phyloP scores from a whole-genome alignment of 2,888 invertebrate species.

The Lysandra coridon region DNA sequence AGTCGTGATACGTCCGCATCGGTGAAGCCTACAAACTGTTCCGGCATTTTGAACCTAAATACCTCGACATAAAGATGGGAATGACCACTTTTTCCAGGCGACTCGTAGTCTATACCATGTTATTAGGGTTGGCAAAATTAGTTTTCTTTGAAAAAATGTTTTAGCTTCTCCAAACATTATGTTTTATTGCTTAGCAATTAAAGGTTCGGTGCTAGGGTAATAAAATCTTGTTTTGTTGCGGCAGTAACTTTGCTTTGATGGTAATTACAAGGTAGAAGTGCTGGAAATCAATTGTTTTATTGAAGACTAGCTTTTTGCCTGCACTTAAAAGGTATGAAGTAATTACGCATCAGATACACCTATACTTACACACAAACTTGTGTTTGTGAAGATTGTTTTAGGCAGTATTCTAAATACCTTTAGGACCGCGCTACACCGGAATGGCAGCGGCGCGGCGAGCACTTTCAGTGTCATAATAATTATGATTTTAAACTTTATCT shows the following conservation, averaged over 20 bases:
- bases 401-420: no score
- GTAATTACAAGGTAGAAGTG: neutral
- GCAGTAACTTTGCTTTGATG: neutral
- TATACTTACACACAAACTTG: no score
- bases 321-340: no score
- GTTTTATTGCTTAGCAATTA: conserved; percentile 5
- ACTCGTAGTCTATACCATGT: conserved; percentile 28
- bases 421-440: no score
- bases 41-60: conserved; percentile 22
- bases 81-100: conserved; percentile 20
- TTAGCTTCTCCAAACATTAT: neutral
- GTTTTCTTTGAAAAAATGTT: neutral
- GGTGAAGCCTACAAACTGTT: conserved; percentile 27
- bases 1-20: conserved; percentile 41
- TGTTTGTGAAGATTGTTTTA: no score
- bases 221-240: conserved; percentile 13
- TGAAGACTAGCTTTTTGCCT: neutral
- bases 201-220: neutral
- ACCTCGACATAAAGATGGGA: conserved; percentile 5
- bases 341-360: no score
- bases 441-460: no score
- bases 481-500: no score
- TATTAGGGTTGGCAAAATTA: conserved; percentile 24
- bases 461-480: no score
- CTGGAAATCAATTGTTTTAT: conserved; percentile 16